Conservation (phyloP, 2,888 invertebrate species). For the Chaetogeoica ovagalla region DNA sequence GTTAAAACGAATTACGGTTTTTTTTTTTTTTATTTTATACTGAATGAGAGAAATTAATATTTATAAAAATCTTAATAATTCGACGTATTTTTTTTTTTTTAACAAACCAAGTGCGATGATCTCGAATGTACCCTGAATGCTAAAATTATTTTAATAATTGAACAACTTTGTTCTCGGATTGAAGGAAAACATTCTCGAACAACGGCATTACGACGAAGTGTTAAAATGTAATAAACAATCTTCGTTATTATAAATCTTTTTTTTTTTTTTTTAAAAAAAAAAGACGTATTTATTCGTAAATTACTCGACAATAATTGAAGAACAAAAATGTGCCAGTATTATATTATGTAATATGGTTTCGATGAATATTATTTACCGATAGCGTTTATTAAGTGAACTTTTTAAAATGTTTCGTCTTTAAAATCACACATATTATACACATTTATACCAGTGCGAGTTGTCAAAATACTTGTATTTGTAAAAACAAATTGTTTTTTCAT, state of each 20-base stretch:
- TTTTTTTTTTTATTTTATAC: not conserved
- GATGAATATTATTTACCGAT: too few species aligned
- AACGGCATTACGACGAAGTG: not conserved
- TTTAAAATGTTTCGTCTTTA: too few species aligned
- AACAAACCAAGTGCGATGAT: conserved; percentile 11
- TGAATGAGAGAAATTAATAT: not conserved
- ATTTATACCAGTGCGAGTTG: too few species aligned
- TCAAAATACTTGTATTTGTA: too few species aligned
- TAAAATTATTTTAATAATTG: conserved; percentile 1
- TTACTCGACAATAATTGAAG: conserved; percentile 8
- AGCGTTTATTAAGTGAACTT: too few species aligned
- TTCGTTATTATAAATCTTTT: conserved; percentile 3
- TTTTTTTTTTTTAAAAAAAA: conserved; percentile 6
- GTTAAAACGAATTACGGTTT: not conserved
- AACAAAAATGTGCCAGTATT: too few species aligned
- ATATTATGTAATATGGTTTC: not conserved
- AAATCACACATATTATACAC: too few species aligned
- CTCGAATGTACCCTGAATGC: not conserved
- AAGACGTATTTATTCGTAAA: not conserved
- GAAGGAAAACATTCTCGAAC: conserved; percentile 1
- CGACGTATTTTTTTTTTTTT: not conserved
- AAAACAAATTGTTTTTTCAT: too few species aligned
- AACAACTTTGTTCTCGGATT: not conserved
- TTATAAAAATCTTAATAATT: not conserved
- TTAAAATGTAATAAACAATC: not conserved